Conservation (phyloP, 2,113 vertebrate genomes). For the Neolamprologus sp. region DNA sequence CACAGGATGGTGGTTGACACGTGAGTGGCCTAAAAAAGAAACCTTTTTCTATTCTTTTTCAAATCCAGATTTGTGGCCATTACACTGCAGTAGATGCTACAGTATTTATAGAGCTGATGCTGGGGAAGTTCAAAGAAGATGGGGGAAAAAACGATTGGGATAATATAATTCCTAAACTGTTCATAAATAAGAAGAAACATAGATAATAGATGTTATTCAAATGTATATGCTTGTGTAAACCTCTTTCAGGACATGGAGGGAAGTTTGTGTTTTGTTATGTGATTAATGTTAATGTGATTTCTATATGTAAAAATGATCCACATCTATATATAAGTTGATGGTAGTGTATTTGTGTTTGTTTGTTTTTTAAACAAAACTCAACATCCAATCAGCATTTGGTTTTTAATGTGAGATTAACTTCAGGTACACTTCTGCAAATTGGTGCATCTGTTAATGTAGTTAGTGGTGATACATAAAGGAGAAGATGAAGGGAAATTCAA, state of each 20-base stretch:
- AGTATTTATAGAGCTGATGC: conserved; percentile 78
- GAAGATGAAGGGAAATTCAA: neutral
- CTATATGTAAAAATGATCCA: neutral
- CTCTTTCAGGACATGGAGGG: neutral
- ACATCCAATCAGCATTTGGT: neutral
- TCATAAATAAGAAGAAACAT: neutral
- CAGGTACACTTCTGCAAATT: neutral
- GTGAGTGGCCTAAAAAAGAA: conserved; percentile 53
- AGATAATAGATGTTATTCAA: neutral
- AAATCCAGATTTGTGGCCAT: conserved; percentile 63
- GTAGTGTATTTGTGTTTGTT: neutral
- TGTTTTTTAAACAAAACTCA: neutral
- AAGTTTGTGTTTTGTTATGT: neutral
- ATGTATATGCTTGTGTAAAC: neutral
- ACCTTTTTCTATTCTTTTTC: neutral
- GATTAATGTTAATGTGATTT: neutral
- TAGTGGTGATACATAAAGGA: rapidly evolving
- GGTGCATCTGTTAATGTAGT: neutral
- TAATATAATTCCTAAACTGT: neutral
- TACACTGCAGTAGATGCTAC: conserved; percentile 71
- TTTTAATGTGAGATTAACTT: neutral
- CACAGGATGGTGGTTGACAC: conserved; percentile 74
- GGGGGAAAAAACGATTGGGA: conserved; percentile 18
- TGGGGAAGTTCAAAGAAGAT: conserved; percentile 77
- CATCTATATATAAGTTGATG: neutral